Conservation (phyloP, 2,888 invertebrate genomes). For the Lutraria lutraria region DNA sequence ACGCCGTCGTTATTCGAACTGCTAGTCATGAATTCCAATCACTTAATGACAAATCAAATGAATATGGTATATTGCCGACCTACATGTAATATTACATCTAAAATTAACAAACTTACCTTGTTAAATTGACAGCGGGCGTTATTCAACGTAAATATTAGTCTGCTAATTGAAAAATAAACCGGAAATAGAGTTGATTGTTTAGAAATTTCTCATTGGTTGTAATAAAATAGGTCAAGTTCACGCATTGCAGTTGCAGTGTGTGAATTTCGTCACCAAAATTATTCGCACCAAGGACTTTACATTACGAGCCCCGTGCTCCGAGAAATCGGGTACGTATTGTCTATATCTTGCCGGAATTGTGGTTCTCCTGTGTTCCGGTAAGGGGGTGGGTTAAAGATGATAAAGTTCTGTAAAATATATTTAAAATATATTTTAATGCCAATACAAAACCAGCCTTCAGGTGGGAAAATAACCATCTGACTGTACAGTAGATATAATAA, state of each 20-base stretch:
- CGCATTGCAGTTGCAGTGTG: not conserved
- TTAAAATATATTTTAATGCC: too few relatives aligned
- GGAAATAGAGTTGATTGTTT: slow-evolving; percentile 7
- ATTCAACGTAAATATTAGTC: slow-evolving; percentile 7
- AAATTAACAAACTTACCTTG: not conserved
- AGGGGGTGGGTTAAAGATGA: too few relatives aligned
- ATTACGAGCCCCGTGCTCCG: too few relatives aligned
- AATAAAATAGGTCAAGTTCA: not conserved
- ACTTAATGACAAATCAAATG: too few relatives aligned
- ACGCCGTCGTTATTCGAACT: not conserved
- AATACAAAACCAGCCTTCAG: too few relatives aligned
- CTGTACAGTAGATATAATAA: too few relatives aligned
- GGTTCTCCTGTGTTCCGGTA: too few relatives aligned
- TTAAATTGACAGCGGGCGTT: not conserved
- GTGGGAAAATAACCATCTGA: too few relatives aligned
- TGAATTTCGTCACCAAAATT: not conserved
- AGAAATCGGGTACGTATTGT: too few relatives aligned
- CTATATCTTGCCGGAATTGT: too few relatives aligned
- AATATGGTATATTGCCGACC: not conserved
- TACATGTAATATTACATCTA: not conserved
- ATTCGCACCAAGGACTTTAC: not conserved
- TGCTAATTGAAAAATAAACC: slow-evolving; percentile 35
- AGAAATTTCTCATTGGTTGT: not conserved
- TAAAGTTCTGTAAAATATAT: too few relatives aligned
- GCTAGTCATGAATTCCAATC: too few relatives aligned